These are phyloP conservation scores for Spisula subtruncata DNA, from an alignment of 2,888 invertebrate genomes.

Conservation along the genomic window DNA sequence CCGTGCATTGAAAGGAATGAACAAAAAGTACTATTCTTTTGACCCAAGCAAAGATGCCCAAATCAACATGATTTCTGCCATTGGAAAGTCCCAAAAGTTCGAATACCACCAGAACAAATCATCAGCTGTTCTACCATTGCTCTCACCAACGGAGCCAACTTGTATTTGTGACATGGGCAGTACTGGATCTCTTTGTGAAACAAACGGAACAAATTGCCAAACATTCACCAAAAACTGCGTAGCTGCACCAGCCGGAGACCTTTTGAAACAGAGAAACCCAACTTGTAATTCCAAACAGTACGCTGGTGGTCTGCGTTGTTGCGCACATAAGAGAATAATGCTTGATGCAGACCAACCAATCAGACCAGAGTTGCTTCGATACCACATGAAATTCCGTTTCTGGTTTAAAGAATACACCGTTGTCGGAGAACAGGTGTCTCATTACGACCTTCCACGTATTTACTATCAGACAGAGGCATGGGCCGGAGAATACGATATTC, in stretches of 20 bases:
- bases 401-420: constrained; percentile 67
- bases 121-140: constrained; percentile 38
- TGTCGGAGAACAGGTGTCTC: constrained; percentile 56
- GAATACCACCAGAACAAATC: constrained; percentile 62
- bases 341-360: constrained; percentile 67
- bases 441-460: constrained; percentile 62
- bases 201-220: constrained; percentile 58
- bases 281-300: constrained; percentile 69
- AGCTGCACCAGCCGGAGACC: constrained; percentile 61
- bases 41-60: constrained; percentile 49
- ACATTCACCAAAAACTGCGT: constrained; percentile 68
- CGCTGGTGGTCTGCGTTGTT: constrained; percentile 63
- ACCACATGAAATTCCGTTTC: constrained; percentile 72
- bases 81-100: constrained; percentile 58
- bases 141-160: constrained; percentile 49
- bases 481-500: constrained; percentile 71
- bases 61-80: constrained; percentile 61
- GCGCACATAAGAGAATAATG: constrained; percentile 67
- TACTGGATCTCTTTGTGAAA: constrained; percentile 55
- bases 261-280: constrained; percentile 63
- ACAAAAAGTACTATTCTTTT: constrained; percentile 58
- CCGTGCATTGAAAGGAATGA: constrained; percentile 58
- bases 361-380: constrained; percentile 66
- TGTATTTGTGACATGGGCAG: constrained; percentile 66
- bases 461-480: constrained; percentile 71